Base-by-base conservation (phyloP, 2,113 vertebrate species). In the Potamarius usumacintae region DNA sequence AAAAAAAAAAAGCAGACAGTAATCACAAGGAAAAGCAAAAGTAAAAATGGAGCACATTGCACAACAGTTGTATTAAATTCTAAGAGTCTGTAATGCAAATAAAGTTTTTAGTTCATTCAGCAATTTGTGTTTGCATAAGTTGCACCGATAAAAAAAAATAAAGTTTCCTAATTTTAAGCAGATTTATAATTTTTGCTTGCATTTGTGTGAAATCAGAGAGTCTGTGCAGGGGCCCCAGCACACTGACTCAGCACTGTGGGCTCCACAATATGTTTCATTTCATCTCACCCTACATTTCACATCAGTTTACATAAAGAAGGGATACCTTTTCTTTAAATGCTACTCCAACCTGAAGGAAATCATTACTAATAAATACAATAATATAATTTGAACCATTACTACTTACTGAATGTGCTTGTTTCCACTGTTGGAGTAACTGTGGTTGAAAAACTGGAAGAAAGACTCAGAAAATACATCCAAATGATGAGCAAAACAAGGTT, bases 391-490 rank as follows among this genome's bases (percentile, higher is more conserved):
- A 71, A 48, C 0, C 52, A 82, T 22, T 15, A 0, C 34, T 5
- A 91, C 95, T 95, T 93, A 96, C 95, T 93, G 88, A 94, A 94
- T 86, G 34, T 74, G 42, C 90, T 71, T 82, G 30, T 88, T 25
- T 88, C 86, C 57, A 1, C 76, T n/a, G 69, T 22, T 48, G 87
- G 87, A 14, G 79, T 20, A 58, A 57, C 84, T 20, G 90, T 91
- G 82, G 91, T 91, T 87, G 92, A 94, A 89, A 94, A 92, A 90
- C 89, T 88, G 85, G 85, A 90, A 86, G 88, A 91, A 77, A 93
- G 86, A 72, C 92, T 92, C 42, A 88, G 89, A 87, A 93, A 93
- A 92, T 89, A 91, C 90, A 96, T 95, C 95, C 95, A 96, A 90
- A 93, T 82, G 57, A 93, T 84, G 42, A 94, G 90, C 91, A 95